Conservation (phyloP, 2,797 vertebrate genomes). For the Pelobates cultripes region DNA sequence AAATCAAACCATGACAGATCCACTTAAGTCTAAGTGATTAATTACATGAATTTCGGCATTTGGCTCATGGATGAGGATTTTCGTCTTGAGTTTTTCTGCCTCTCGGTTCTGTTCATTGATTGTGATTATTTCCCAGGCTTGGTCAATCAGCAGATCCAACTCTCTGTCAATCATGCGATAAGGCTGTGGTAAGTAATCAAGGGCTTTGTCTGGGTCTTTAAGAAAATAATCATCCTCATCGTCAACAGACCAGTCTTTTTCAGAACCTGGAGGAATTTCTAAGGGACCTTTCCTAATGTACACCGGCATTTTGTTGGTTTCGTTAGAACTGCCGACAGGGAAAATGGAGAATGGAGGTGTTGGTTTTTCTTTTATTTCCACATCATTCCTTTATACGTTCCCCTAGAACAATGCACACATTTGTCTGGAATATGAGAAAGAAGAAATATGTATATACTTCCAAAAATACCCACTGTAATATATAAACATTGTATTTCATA, state of each 20-base stretch:
- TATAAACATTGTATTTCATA: too few species aligned
- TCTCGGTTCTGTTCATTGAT: constrained; percentile 57
- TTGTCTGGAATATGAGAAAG: neutral
- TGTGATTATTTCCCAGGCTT: constrained; percentile 70
- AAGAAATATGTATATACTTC: neutral
- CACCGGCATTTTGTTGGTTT: constrained; percentile 52
- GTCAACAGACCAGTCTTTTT: constrained; percentile 65
- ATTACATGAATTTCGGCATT: constrained; percentile 68
- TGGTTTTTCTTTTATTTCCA: neutral
- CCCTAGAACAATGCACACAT: neutral
- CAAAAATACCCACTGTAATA: too few species aligned
- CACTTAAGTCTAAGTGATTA: neutral
- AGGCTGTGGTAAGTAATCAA: constrained; percentile 72
- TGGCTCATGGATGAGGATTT: constrained; percentile 61
- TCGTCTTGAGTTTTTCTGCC: constrained; percentile 49
- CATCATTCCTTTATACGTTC: neutral
- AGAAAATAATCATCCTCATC: constrained; percentile 64
- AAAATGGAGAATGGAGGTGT: neutral
- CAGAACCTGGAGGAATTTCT: constrained; percentile 67
- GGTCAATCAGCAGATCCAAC: constrained; percentile 67
- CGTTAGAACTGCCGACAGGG: neutral
- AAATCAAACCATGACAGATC: too few species aligned
- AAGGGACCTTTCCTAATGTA: constrained; percentile 49
- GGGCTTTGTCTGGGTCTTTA: constrained; percentile 60
- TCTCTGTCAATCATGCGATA: constrained; percentile 73